These are phyloP conservation scores for Pterobdella sp. DNA, from an alignment of 2,888 invertebrate species.

Conservation along the genomic window DNA sequence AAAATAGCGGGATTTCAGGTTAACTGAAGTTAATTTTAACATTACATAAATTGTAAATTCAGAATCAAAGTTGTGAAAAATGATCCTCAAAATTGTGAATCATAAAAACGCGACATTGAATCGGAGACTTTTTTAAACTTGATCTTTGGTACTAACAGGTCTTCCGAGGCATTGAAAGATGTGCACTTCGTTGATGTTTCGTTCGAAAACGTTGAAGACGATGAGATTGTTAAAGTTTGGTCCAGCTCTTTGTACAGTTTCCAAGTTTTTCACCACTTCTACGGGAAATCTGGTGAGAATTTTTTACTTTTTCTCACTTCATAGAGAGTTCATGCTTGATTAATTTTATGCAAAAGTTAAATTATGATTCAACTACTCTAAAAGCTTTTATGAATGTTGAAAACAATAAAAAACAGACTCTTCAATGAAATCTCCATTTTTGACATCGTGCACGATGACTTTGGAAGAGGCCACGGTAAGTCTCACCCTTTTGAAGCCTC, in stretches of 20 bases:
- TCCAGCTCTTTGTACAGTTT: neutral
- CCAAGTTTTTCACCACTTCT: conserved; percentile 8
- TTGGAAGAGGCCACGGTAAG: neutral
- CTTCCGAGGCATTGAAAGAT: conserved; percentile 23
- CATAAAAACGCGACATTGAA: too few species aligned
- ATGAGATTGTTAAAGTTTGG: conserved; percentile 11
- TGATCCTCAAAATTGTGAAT: too few species aligned
- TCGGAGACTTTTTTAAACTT: too few species aligned
- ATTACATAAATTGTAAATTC: too few species aligned
- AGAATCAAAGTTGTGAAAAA: too few species aligned
- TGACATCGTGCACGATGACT: neutral
- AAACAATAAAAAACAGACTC: conserved; percentile 14
- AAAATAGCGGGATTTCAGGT: too few species aligned
- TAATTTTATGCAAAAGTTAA: neutral
- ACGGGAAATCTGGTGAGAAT: conserved; percentile 15
- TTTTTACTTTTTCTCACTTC: neutral
- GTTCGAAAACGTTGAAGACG: conserved; percentile 14
- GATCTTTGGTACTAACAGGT: conserved; percentile 14
- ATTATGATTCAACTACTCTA: neutral
- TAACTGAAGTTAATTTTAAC: too few species aligned
- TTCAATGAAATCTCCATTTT: conserved; percentile 13
- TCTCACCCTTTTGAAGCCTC: conserved; percentile 13
- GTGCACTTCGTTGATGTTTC: conserved; percentile 18
- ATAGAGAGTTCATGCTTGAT: neutral
- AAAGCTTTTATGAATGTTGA: neutral